phyloP scores from a whole-genome alignment of 2,888 invertebrate species.

The Drosophila ezoana region DNA sequence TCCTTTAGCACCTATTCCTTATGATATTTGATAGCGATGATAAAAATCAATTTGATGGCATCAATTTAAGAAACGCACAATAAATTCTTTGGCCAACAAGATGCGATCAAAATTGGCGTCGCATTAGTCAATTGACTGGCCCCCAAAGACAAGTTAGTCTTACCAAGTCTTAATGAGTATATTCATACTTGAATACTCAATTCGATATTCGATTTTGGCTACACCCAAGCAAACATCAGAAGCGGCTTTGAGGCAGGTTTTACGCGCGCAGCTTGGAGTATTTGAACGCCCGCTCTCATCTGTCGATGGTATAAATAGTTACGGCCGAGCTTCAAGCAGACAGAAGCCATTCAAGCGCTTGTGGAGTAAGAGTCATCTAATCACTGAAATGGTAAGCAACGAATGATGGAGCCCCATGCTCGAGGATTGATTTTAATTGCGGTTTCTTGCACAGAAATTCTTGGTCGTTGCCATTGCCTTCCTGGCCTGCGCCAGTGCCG shows the following conservation, averaged over 20 bases:
- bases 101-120: constrained; percentile 19
- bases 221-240: constrained; percentile 33
- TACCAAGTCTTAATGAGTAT: constrained; percentile 10
- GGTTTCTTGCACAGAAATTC: constrained; percentile 67
- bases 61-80: constrained; percentile 34
- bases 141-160: constrained; percentile 10
- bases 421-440: constrained; percentile 10
- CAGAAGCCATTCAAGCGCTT: constrained; percentile 68
- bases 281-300: constrained; percentile 22
- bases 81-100: constrained; percentile 44
- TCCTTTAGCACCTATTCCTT: constrained; percentile 29
- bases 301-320: constrained; percentile 58
- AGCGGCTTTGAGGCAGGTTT: constrained; percentile 22
- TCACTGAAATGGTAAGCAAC: constrained; percentile 60
- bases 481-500: constrained; percentile 73
- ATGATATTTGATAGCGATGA: constrained; percentile 14
- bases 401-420: not conserved
- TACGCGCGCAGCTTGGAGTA: constrained; percentile 9
- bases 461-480: constrained; percentile 74
- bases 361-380: constrained; percentile 58
- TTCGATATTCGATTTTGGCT: constrained; percentile 20
- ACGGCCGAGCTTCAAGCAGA: constrained; percentile 24
- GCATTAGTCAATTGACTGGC: constrained; percentile 30
- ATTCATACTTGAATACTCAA: constrained; percentile 8
- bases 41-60: constrained; percentile 52